Evolutionary conservation across 1,140 invertebrate species (phyloP), one percentile per base, ranked within the genome.

Genomic region (Streblospio benedicti): DNA sequence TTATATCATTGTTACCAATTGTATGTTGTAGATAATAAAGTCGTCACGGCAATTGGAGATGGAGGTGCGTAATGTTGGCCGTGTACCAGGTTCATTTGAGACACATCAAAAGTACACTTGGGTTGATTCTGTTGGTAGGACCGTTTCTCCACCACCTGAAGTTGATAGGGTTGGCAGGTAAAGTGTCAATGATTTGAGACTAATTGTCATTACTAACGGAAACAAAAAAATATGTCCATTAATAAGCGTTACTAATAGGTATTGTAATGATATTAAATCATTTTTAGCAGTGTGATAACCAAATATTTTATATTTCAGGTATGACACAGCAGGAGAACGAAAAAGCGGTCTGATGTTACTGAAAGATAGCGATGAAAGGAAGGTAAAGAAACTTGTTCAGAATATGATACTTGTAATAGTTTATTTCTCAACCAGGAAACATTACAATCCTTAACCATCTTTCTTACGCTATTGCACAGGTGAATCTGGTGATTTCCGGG

Each of bases 121-220:
- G 91, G 91, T 93, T 81, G 90, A 93, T 75, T 81, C 89, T 30
- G 86, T 89, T 66, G 91, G 90, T 27, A 79, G 90, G 58, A 87
- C 89, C 0, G 88, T 88, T 4, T 92, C 90, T 0, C 91, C 91
- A 18, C 91, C 89, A 32, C 80, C 85, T 57, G 83, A 84, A 67
- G 82, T 83, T 67, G 72, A 67, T n/a, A 45, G 44, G 20, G 20
- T 45, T 27, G 27, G 20, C 57, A 61, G 47, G 52, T 60, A 6
- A 59, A 54, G 0, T 20, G 27, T 23, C 14, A 45, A 27, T 23
- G 14, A 45, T 16, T 23, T 45, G 27, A 45, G 23, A 23, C 44
- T 45, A 27, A 20, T 23, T 1, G 23, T 27, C 44, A 45, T 23
- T 20, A 27, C 23, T 45, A 27, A 45, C 23, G 27, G 44, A 45